Evolutionary conservation across 2,888 invertebrate genomes (phyloP), one percentile per base, ranked within the genome.

Genomic region (Diploptera punctata): DNA sequence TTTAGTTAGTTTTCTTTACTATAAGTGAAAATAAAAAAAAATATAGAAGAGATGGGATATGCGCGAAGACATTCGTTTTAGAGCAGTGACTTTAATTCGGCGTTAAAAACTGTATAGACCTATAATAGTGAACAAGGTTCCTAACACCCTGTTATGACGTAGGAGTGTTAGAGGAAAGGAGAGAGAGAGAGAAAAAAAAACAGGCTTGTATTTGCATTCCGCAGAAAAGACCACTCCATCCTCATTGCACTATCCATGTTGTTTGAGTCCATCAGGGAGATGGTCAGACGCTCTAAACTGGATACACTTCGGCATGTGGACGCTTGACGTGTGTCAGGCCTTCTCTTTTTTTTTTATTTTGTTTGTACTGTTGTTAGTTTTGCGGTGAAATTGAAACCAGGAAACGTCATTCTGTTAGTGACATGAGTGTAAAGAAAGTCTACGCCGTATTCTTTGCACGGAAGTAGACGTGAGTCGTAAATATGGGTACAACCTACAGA

Each of bases 321-420:
- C n/a, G 5, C 31, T 10, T 57, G 26, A 29, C 31, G 57, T 26
- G 57, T 57, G 29, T 57, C 57, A 57, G 31, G 26, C 10, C 13
- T 24, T 13, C 21, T 13, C 3, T 13, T 24, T 24, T 52, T 24
- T 3, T 52, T 57, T 57, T 29, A 57, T 19, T 57, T 29, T 57
- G 57, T n/a, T 3, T 13, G 26, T 54, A 3, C 26, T 29, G 57
- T 54, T 54, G 54, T 57, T 57, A 29, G 21, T 57, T 57, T 16
- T 29, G 57, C n/a, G 57, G 57, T 57, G 57, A 29, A 57, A 57
- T 29, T 57, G 31, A 57, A 57, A 57, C 57, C 57, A 29, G 57
- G n/a, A 57, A 57, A 31, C 57, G 57, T 29, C 57, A 57, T 57
- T 57, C 57, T 13, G 1, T 29, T 26, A 57, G 31, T 57, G 57